These are phyloP conservation scores for Agapornis canus DNA, from an alignment of 2,797 vertebrate genomes.

Conservation along the genomic window DNA sequence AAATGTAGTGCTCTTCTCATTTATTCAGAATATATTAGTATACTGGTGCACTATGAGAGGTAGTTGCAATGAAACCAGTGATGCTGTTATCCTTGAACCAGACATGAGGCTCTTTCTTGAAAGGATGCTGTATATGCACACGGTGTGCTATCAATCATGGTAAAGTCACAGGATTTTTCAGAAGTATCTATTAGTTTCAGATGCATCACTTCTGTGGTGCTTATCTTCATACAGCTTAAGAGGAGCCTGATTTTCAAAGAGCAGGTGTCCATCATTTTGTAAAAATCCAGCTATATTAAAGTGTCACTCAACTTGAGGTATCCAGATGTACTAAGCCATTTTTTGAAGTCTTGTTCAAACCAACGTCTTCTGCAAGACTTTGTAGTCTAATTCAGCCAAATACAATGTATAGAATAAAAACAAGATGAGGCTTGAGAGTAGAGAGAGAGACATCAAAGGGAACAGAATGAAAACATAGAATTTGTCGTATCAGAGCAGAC, in stretches of 20 bases:
- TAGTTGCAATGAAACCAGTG: not conserved
- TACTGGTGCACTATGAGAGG: not conserved
- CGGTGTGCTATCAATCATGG: conserved; percentile 18
- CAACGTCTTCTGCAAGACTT: conserved; percentile 47
- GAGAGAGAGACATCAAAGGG: conserved; percentile 54
- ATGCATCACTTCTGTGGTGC: not conserved
- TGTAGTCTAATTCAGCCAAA: conserved; percentile 64
- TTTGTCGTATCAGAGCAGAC: conserved; percentile 59
- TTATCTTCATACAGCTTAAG: conserved; percentile 40
- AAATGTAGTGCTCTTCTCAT: conserved; percentile 40
- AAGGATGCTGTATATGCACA: conserved; percentile 11
- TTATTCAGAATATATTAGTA: conserved; percentile 49
- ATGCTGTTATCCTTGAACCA: conserved; percentile 13
- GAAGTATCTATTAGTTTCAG: conserved; percentile 60
- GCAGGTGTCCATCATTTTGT: conserved; percentile 59
- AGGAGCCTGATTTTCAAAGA: conserved; percentile 51
- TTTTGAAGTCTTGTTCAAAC: conserved; percentile 62
- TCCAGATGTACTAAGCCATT: conserved; percentile 54
- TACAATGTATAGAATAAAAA: conserved; percentile 59
- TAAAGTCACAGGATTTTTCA: conserved; percentile 37
- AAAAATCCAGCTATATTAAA: conserved; percentile 55
- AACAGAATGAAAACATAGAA: conserved; percentile 55
- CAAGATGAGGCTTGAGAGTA: conserved; percentile 61
- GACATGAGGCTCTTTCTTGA: not conserved
- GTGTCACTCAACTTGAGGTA: conserved; percentile 35